phyloP scores from a whole-genome alignment of 2,113 vertebrate species.

The Cryptotis parvus region DNA sequence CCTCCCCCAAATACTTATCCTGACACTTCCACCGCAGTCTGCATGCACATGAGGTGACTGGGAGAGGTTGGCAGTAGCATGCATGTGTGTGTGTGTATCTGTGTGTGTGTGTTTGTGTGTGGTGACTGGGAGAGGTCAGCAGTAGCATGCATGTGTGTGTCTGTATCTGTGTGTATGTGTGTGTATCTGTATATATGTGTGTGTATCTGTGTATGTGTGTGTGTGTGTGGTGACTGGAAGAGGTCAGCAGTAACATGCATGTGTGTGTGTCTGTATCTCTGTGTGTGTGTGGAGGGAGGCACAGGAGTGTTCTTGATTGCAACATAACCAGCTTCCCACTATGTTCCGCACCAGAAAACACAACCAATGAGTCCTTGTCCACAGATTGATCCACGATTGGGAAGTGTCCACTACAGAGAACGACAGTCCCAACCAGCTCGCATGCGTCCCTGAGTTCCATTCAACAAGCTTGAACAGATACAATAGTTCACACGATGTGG shows the following conservation, averaged over 20 bases:
- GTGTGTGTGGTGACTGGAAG: background rate
- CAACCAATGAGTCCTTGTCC: slow-evolving; percentile 89
- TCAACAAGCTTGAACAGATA: slow-evolving; percentile 88
- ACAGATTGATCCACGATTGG: slow-evolving; percentile 88
- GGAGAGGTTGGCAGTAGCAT: background rate
- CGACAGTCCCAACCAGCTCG: slow-evolving; percentile 82
- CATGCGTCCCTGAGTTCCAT: slow-evolving; percentile 87
- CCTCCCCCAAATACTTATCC: background rate
- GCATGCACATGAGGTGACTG: background rate
- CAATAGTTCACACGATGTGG: slow-evolving; percentile 84
- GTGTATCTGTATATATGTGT: too few species aligned
- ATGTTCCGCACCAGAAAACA: background rate
- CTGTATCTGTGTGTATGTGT: too few species aligned
- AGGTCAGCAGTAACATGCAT: background rate
- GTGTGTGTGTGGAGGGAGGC: too few species aligned
- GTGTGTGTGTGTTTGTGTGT: too few species aligned
- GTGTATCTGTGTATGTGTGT: too few species aligned
- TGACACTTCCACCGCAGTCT: background rate
- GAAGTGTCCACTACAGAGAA: slow-evolving; percentile 73
- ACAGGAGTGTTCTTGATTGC: background rate
- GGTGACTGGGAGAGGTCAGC: background rate
- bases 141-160: too few species aligned
- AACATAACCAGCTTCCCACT: slow-evolving; percentile 3
- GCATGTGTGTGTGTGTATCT: too few species aligned
- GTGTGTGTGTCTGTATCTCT: too few species aligned